Base-by-base conservation (phyloP, 53 echinoderm and acorn worm species). In the Temnopleurus reevesii region DNA sequence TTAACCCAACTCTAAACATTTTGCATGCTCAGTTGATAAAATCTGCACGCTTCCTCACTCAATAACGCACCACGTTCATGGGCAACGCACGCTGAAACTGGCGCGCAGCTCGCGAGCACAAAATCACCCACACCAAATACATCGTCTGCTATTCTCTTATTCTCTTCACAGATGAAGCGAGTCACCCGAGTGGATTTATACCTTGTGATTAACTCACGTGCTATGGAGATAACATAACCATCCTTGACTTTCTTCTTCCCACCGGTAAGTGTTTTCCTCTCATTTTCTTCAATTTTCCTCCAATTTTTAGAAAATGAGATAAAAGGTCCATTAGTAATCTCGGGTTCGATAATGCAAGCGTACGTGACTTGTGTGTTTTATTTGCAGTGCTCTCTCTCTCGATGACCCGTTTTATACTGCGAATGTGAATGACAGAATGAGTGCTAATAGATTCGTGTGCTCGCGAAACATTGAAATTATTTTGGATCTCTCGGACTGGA, bases 271-370 rank as follows among this genome's bases (percentile, higher is more conserved):
- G 71, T 71, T 41, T 71, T 41, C 71, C 71, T 71, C 7, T 38
- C 41, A 29, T 41, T 38, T 18, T 41, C n/a, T 21, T n/a, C 71
- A 36, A n/a, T 71, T 71, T 71, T 27, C 13, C 41, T 12, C n/a
- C 71, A 71, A 71, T 71, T 71, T 71, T n/a, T 71, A 36, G 41
- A 71, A n/a, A 71, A 71, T 38, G 71, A 38, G 71, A 41, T 71
- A 71, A 71, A 71, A 71, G 71, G 13, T 41, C 71, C 71, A 71
- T 71, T 71, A 71, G 71, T 71, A 71, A 41, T 71, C 71, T 71
- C 38, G 41, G 41, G 71, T 71, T 71, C 71, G 41, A 71, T 41
- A 31, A 63, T 63, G 63, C 34, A 33, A 15, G 21, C 41, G 71
- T 71, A n/a, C 71, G 71, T 71, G 71, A 36, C 38, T 19, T n/a